Evolutionary conservation across 2,797 vertebrate genomes (phyloP).

Genomic region (Gambelia wislizenii): DNA sequence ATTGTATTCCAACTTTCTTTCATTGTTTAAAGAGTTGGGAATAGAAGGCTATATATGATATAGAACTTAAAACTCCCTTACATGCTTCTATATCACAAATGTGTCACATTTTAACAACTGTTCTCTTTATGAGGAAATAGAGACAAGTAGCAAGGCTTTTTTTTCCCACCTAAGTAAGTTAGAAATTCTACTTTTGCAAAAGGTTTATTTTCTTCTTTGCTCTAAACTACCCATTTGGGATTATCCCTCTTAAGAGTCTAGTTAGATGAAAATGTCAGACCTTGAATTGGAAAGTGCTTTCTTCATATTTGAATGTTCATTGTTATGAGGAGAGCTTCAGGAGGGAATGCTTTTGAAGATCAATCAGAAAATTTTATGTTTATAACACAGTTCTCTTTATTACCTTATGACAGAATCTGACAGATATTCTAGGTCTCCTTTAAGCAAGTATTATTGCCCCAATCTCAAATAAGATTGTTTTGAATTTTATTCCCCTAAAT

Average conservation of each 20-base stretch:
- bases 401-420: slow-evolving; percentile 14
- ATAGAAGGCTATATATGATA: neutral
- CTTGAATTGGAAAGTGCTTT: slow-evolving; percentile 32
- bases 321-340: slow-evolving; percentile 20
- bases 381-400: slow-evolving; percentile 32
- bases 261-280: slow-evolving; percentile 39
- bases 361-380: slow-evolving; percentile 23
- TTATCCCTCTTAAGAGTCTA: slow-evolving; percentile 26
- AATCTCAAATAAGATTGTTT: slow-evolving; percentile 15
- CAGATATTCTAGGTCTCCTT: slow-evolving; percentile 18
- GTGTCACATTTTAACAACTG: neutral
- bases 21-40: neutral
- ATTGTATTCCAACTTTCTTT: neutral
- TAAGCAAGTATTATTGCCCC: slow-evolving; percentile 21
- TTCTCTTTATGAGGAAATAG: slow-evolving; percentile 6
- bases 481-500: slow-evolving; percentile 3
- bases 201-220: slow-evolving; percentile 23
- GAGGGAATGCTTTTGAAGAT: slow-evolving; percentile 30
- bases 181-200: slow-evolving; percentile 30
- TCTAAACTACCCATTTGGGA: slow-evolving; percentile 11
- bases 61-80: neutral
- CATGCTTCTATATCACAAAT: neutral
- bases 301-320: slow-evolving; percentile 14
- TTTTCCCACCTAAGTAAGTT: neutral
- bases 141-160: neutral